Evolutionary conservation across 2,888 invertebrate genomes (phyloP), one percentile per base, ranked within the genome.

Genomic region (Stegana nigrithorax): DNA sequence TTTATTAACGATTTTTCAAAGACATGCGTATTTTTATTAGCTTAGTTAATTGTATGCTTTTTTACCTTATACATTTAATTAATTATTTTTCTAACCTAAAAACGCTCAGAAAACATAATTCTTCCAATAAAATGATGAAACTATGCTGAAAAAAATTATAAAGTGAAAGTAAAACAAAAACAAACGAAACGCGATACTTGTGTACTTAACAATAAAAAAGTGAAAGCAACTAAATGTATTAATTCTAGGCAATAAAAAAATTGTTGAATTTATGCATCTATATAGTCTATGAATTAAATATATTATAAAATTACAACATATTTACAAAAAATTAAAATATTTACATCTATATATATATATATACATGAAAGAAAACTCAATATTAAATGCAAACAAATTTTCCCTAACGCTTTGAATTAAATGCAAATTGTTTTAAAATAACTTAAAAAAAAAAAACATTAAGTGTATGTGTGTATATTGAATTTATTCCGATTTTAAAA

Each of bases 181-280:
- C 44, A 36, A 36, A 36, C 36, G 36, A 36, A 36, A 36, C n/a
- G n/a, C n/a, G n/a, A n/a, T n/a, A n/a, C n/a, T n/a, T 27, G 51
- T 50, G 50, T 51, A 51, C 51, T 51, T 51, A 51, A 51, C 47
- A 47, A 50, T 51, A 51, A 47, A 25, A 47, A 44, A 44, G 23
- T 47, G 21, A 45, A 42, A 23, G 25, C n/a, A 25, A 50, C n/a
- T 23, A 50, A 50, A 50, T 50, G 26, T 50, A 50, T 50, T 42
- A 57, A 39, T 25, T 25, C 39, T 57, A 57, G 42, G 56, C 56
- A 57, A 44, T 59, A 39, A 59, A 17, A 53, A 21, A 27, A 51
- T 51, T 60, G 60, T 60, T 60, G 39, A 60, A 51, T 53, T 39
- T 60, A 53, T 42, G 39, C 53, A 21, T 29, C 39, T 60, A 14